Base-by-base conservation (phyloP, 2,797 vertebrate species). In the Xenops minutus region DNA sequence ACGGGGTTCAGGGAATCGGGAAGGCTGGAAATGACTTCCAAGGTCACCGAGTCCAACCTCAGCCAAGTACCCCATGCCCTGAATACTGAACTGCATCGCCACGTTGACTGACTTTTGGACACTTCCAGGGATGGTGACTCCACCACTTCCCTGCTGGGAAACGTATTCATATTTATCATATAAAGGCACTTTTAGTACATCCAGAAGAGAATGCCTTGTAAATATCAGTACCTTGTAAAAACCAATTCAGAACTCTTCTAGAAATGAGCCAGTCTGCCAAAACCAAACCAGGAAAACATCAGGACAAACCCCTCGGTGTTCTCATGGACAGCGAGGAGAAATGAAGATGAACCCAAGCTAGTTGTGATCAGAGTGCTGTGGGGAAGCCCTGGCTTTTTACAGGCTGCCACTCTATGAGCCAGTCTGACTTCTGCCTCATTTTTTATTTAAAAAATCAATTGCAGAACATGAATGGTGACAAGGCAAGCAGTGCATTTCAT, bases 31-130 rank as follows among this genome's bases (percentile, higher is more conserved):
- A 52, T 32, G 12, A 23, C 18, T 43, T 18, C 16, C 0, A 1
- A 22, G 36, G 10, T 7, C 13, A 16, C 0, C 0, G 0, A 69
- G 48, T 43, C 27, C 19, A 9, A 18, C 23, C 75, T 36, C 26
- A 76, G 5, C 14, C 27, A 32, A 43, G 41, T 2, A 14, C 36
- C 32, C 36, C 78, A 14, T 10, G 22, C 44, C 63, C 23, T n/a
- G n/a, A n/a, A n/a, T n/a, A 20, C 63, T 34, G 32, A 55, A 37
- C 15, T n/a, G 15, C 18, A 29, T 12, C 1, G 1, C 41, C 19
- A n/a, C 9, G 10, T 0, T 13, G n/a, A 63, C 4, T 36, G 2
- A 0, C n/a, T n/a, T 41, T n/a, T 4, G 29, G 56, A 51, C 0
- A 0, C 16, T 63, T 71, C 43, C 48, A 48, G 41, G 30, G 7